Evolutionary conservation across 2,888 invertebrate genomes (phyloP).

Genomic region (Cephus pygmeus): DNA sequence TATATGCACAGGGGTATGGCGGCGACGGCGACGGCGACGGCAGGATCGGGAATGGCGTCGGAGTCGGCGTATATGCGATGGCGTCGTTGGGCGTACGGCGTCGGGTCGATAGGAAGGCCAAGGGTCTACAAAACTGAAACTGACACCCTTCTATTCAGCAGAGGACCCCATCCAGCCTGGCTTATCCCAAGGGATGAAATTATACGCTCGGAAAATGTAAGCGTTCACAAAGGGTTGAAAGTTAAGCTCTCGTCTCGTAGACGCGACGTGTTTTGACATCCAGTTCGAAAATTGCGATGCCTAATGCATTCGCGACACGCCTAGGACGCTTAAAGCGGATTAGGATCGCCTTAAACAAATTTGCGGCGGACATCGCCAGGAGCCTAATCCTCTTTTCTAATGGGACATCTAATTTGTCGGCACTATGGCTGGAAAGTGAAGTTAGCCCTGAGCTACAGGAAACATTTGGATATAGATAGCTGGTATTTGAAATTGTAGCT

Average conservation of each 20-base stretch:
- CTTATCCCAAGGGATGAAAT: constrained; percentile 31
- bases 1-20: constrained; percentile 35
- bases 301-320: constrained; percentile 14
- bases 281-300: constrained; percentile 20
- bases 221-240: constrained; percentile 24
- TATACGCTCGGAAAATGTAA: constrained; percentile 27
- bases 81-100: constrained; percentile 53
- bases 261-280: constrained; percentile 40
- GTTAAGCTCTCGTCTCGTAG: constrained; percentile 31
- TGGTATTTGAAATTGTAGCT: no score
- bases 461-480: no score
- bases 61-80: constrained; percentile 37
- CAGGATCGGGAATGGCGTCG: constrained; percentile 24
- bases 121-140: constrained; percentile 27
- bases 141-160: constrained; percentile 29
- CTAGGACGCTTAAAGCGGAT: constrained; percentile 28
- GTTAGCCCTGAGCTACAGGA: no score
- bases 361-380: constrained; percentile 10
- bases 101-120: constrained; percentile 57
- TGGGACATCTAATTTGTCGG: constrained; percentile 31
- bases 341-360: constrained; percentile 22
- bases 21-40: constrained; percentile 19
- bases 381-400: constrained; percentile 21
- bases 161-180: constrained; percentile 15
- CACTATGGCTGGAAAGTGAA: neutral